These are phyloP conservation scores for Liolophura sinensis DNA, from an alignment of 1,140 invertebrate genomes.

Conservation along the genomic window DNA sequence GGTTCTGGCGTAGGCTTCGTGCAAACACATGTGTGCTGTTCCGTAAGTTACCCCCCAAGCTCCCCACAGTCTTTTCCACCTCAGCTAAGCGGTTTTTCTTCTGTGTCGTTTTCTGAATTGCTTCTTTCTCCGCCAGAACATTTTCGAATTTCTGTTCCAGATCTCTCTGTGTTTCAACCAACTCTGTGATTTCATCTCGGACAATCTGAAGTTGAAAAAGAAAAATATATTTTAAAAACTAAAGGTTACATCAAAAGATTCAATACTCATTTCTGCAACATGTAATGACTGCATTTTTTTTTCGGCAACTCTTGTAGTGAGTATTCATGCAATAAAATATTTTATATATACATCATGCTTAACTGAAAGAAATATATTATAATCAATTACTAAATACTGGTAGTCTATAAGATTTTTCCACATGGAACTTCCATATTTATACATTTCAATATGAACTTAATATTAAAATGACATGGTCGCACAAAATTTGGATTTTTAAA, in stretches of 20 bases:
- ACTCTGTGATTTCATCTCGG: conserved; percentile 38
- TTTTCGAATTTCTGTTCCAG: conserved; percentile 46
- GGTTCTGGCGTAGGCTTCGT: conserved; percentile 52
- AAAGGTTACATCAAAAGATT: not conserved
- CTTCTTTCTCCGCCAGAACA: conserved; percentile 39
- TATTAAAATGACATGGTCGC: too few relatives aligned
- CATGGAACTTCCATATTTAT: too few relatives aligned
- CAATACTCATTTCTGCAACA: too few relatives aligned
- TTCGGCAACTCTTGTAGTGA: too few relatives aligned
- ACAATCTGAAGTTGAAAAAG: conserved; percentile 41
- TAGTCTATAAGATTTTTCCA: too few relatives aligned
- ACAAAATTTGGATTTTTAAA: too few relatives aligned
- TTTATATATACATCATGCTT: too few relatives aligned
- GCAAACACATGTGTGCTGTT: conserved; percentile 52
- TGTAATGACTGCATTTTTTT: too few relatives aligned
- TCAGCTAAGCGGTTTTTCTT: conserved; percentile 35
- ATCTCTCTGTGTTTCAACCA: conserved; percentile 44
- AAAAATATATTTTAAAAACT: not conserved
- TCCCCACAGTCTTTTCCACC: conserved; percentile 39
- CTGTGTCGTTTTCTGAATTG: conserved; percentile 35
- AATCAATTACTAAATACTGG: too few relatives aligned
- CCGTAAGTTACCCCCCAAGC: conserved; percentile 43
- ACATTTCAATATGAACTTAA: too few relatives aligned
- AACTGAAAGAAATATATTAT: too few relatives aligned
- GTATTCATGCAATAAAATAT: too few relatives aligned